Base-by-base conservation (phyloP, 2,888 invertebrate species). In the Odontocerum albicorne region DNA sequence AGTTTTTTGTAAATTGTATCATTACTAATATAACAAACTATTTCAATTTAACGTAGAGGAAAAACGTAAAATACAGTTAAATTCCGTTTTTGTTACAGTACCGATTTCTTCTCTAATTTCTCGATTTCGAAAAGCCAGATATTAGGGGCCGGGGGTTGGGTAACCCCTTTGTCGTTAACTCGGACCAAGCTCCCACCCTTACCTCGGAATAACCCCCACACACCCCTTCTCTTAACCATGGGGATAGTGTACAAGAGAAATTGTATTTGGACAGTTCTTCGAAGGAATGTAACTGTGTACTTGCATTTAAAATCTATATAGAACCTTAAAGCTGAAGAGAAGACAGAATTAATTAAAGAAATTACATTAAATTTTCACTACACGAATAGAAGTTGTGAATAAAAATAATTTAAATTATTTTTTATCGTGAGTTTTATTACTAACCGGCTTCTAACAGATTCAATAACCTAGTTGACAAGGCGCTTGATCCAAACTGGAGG, bases 121-220 rank as follows among this genome's bases (percentile, higher is more conserved):
- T 35, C 10, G 33, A 13, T 35, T 35, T 17, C 46, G 12, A 33
- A 17, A 21, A 20, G 46, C 12, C 20, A 35, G 35, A 20, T 32
- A 17, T 36, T 49, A 49, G 47, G 16, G 20, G 32, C n/a, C 8
- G n/a, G 31, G 44, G 49, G 39, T 38, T 38, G 38, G 22, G 17
- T 15, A 32, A 13, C 50, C 50, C 50, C 27, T 50, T 43, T 50
- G 50, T 50, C 50, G 50, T 50, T 50, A 50, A 21, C 50, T 50
- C 50, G 50, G 50, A 50, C 50, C 33, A 33, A 27, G 39, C 49
- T 40, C 35, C 46, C 20, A 10, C 21, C 35, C 35, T 22, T 44
- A 31, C 44, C 33, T 44, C 3, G 13, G 33, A 44, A 31, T 39
- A 8, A 10, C 39, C 39, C 12, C 39, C 12, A 8, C 10, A 44